Conservation (phyloP, 1,140 invertebrate genomes). For the Calephelis nemesis region DNA sequence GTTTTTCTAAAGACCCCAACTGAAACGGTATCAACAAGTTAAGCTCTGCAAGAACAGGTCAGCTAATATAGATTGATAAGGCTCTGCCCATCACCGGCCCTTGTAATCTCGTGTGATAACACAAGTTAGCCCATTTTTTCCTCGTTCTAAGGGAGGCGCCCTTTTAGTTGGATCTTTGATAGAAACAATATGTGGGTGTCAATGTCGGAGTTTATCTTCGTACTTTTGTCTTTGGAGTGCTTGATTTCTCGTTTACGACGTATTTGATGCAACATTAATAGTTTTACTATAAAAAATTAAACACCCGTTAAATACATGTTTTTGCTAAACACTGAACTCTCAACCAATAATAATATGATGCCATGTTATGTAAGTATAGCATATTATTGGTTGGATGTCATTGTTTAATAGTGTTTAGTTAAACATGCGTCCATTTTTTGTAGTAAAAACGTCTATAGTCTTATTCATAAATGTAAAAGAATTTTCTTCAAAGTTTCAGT, state of each 20-base stretch:
- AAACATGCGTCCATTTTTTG: too few species aligned
- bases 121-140: conserved; percentile 30
- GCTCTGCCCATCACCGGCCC: conserved; percentile 25
- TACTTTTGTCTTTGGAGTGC: not conserved
- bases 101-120: conserved; percentile 31
- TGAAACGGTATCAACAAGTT: conserved; percentile 21
- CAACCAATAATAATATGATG: too few species aligned
- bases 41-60: conserved; percentile 23
- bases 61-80: conserved; percentile 44
- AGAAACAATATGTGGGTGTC: conserved; percentile 25
- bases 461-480: too few species aligned
- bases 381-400: too few species aligned
- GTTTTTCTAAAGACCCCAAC: conserved; percentile 1
- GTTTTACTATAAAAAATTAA: not conserved
- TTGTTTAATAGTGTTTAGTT: too few species aligned
- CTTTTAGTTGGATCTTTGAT: conserved; percentile 22
- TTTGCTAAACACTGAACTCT: not conserved
- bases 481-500: too few species aligned
- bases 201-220: conserved; percentile 2
- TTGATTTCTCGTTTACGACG: not conserved
- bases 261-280: not conserved
- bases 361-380: too few species aligned
- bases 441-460: too few species aligned
- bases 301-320: too few species aligned
- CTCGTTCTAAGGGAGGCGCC: conserved; percentile 21